These are phyloP conservation scores for Altica lythri DNA, from an alignment of 2,888 invertebrate species.

Conservation along the genomic window DNA sequence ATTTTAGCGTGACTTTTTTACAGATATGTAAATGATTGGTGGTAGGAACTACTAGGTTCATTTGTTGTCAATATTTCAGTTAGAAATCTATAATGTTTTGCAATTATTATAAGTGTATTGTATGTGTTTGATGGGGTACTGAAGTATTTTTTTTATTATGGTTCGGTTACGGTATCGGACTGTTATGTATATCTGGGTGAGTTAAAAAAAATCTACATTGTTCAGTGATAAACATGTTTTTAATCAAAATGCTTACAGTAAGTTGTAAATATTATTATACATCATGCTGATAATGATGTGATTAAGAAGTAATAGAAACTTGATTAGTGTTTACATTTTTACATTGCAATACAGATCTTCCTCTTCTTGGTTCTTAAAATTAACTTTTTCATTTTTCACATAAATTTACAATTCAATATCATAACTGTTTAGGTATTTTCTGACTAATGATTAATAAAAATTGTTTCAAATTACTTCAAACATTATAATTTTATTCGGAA, in stretches of 20 bases:
- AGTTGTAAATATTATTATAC: too few relatives aligned
- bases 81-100: conserved; percentile 7
- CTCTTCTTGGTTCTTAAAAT: too few relatives aligned
- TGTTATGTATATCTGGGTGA: conserved; percentile 12
- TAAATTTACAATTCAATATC: too few relatives aligned
- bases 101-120: background rate
- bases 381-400: too few relatives aligned
- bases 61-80: conserved; percentile 11
- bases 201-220: background rate
- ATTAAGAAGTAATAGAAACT: too few relatives aligned
- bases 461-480: background rate
- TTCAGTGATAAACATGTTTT: too few relatives aligned
- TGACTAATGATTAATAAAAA: background rate
- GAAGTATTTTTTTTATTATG: conserved; percentile 2
- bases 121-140: conserved; percentile 6
- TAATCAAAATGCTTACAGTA: too few relatives aligned
- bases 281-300: too few relatives aligned
- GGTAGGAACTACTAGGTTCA: conserved; percentile 8
- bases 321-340: too few relatives aligned
- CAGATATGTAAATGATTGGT: conserved; percentile 20
- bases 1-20: conserved; percentile 20
- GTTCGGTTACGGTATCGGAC: conserved; percentile 5
- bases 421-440: too few relatives aligned
- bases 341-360: too few relatives aligned
- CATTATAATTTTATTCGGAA: background rate